phyloP scores from a whole-genome alignment of 2,888 invertebrate genomes.

The Sialis lutaria region DNA sequence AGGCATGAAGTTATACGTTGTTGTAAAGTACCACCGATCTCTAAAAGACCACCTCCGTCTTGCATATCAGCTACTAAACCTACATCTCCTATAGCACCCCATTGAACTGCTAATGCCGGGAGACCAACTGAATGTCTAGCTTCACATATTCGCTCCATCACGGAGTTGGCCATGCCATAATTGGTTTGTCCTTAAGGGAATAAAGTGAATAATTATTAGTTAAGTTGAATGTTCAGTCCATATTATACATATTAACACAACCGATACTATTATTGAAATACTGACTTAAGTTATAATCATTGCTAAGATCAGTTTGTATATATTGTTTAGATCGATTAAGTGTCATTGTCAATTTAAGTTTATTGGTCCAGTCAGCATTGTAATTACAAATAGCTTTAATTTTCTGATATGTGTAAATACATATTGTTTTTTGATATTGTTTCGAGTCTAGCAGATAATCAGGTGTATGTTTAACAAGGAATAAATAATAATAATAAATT shows the following conservation, averaged over 20 bases:
- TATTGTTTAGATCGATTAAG: conserved; percentile 46
- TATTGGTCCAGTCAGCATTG: conserved; percentile 19
- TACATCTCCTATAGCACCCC: conserved; percentile 83
- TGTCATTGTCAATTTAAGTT: conserved; percentile 35
- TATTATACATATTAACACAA: conserved; percentile 25
- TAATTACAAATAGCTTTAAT: conserved; percentile 33
- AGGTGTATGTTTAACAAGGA: conserved; percentile 26
- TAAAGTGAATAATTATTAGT: too few relatives aligned
- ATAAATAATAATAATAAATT: too few relatives aligned
- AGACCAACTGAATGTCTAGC: conserved; percentile 46
- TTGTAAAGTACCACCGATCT: conserved; percentile 43
- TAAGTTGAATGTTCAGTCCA: too few relatives aligned
- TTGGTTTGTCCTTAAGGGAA: conserved; percentile 54
- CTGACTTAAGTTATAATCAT: conserved; percentile 47
- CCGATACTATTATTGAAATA: conserved; percentile 34
- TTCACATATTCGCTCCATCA: conserved; percentile 80
- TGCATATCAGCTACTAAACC: conserved; percentile 47
- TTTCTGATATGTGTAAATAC: conserved; percentile 31
- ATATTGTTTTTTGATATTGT: conserved; percentile 24
- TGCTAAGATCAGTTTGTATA: conserved; percentile 31
- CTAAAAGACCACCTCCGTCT: conserved; percentile 24
- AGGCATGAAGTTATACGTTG: conserved; percentile 48
- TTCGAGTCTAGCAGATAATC: conserved; percentile 23
- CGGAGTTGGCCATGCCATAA: conserved; percentile 79
- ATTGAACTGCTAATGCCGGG: conserved; percentile 73